Percentiles rank a stretch among this genome's conserved stretches.
phyloP scores from a whole-genome alignment of 1,140 invertebrate genomes.

The Artemia franciscana region DNA sequence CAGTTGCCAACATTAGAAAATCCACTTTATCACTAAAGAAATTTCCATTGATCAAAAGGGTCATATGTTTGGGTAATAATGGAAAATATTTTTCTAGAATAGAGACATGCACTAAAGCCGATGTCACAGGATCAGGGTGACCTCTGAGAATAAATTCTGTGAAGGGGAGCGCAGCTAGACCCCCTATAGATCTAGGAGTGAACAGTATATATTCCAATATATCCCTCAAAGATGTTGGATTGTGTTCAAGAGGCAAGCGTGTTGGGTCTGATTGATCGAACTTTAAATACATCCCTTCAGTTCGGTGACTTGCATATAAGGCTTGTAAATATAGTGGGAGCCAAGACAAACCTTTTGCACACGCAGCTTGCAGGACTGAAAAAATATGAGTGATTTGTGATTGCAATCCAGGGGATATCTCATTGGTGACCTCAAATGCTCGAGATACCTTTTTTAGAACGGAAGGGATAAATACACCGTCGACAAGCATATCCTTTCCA shows the following conservation, averaged over 20 bases:
- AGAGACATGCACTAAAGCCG: neutral
- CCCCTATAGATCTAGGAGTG: neutral
- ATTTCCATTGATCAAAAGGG: neutral
- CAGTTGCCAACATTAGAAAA: neutral
- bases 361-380: neutral
- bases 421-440: neutral
- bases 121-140: neutral
- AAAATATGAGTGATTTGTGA: neutral
- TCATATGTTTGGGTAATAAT: neutral
- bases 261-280: neutral
- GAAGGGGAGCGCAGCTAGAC: neutral
- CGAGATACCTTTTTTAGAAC: neutral
- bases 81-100: neutral
- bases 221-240: neutral
- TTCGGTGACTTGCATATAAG: neutral
- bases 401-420: neutral
- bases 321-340: neutral
- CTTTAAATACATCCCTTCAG: neutral
- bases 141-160: neutral
- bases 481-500: neutral
- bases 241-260: neutral
- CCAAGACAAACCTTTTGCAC: neutral
- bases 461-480: neutral
- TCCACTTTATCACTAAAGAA: neutral
- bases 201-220: neutral